These are phyloP conservation scores for Anabas testudineus DNA, from an alignment of 2,797 vertebrate genomes.

Conservation along the genomic window DNA sequence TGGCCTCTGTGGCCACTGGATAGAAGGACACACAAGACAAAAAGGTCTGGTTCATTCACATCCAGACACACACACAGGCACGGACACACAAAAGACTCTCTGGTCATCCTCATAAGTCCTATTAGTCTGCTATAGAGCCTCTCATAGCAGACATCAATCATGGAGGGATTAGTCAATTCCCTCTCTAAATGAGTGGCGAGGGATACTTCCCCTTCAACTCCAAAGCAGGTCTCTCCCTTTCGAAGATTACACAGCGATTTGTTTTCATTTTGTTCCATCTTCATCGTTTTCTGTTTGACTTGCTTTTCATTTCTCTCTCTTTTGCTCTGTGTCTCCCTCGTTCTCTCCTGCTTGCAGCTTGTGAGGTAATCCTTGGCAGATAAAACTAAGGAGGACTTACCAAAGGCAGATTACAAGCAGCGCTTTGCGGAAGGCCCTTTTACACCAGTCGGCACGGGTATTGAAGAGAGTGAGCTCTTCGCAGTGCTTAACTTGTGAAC, in stretches of 20 bases:
- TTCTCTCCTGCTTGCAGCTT: constrained; percentile 81
- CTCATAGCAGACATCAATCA: constrained; percentile 84
- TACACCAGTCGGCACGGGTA: constrained; percentile 81
- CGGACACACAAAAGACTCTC: constrained; percentile 76
- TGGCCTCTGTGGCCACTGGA: constrained; percentile 65
- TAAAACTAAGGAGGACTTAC: constrained; percentile 88
- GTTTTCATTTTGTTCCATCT: constrained; percentile 85
- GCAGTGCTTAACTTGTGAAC: constrained; percentile 86
- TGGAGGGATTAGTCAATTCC: constrained; percentile 85
- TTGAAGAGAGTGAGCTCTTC: constrained; percentile 81
- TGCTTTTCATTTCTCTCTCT: constrained; percentile 77
- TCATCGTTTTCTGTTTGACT: constrained; percentile 79
- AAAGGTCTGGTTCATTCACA: constrained; percentile 74
- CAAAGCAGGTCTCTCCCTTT: constrained; percentile 78
- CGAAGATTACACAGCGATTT: constrained; percentile 85
- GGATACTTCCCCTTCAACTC: constrained; percentile 84
- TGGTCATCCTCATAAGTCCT: constrained; percentile 83
- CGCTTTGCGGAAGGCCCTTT: constrained; percentile 83
- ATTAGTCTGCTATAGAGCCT: constrained; percentile 79
- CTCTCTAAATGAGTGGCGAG: constrained; percentile 80
- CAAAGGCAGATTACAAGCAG: constrained; percentile 86
- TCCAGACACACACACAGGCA: constrained; percentile 35
- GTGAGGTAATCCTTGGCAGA: constrained; percentile 87
- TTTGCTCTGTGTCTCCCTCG: constrained; percentile 73
- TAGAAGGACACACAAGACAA: constrained; percentile 70